A percentile compares a stretch with the other conserved stretches of the same genome.
Conservation (phyloP, 1,140 invertebrate species). For the Lucilia cuprina region DNA sequence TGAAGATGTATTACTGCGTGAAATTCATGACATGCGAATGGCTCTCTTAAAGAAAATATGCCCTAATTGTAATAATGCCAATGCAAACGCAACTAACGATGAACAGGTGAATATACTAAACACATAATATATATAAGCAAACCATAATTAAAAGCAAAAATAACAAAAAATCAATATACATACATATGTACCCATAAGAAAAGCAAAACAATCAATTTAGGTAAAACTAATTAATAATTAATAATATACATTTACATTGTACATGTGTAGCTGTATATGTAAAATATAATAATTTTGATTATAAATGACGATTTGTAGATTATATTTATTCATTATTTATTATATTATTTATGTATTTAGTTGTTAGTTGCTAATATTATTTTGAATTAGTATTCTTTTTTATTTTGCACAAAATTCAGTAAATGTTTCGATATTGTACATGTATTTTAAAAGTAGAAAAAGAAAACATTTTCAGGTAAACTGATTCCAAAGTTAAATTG, state of each 20-base stretch:
- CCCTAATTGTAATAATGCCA: slow-evolving; percentile 63
- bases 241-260: too few relatives aligned
- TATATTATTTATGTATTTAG: not conserved
- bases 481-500: not conserved
- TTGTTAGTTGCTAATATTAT: not conserved
- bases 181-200: not conserved
- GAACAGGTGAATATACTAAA: slow-evolving; percentile 53
- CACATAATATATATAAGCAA: slow-evolving; percentile 22
- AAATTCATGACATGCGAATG: slow-evolving; percentile 74
- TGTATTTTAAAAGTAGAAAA: too few relatives aligned
- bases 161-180: not conserved
- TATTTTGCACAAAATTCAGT: not conserved
- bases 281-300: not conserved
- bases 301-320: slow-evolving; percentile 22
- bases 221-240: not conserved
- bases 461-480: too few relatives aligned
- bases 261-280: too few relatives aligned
- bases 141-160: slow-evolving; percentile 2
- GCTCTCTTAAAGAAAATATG: slow-evolving; percentile 76
- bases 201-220: not conserved
- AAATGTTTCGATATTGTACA: too few relatives aligned
- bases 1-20: slow-evolving; percentile 73
- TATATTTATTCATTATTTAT: not conserved
- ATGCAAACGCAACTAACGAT: slow-evolving; percentile 48
- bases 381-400: not conserved